Base-by-base conservation (phyloP, 2,797 vertebrate species). In the Clarias pachynema region DNA sequence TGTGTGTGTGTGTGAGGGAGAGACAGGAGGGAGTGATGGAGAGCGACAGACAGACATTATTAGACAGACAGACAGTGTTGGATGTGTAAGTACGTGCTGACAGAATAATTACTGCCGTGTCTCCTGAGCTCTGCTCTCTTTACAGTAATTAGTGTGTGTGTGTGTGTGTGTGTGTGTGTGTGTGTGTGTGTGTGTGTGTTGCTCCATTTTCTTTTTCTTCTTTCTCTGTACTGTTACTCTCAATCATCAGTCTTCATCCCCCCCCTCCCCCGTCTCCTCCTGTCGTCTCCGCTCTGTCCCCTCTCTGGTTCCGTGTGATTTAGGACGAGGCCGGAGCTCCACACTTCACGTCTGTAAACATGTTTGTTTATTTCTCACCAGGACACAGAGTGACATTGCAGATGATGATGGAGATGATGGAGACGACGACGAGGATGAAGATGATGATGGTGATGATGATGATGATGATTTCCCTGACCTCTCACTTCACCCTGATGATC, bases 401-500 rank as follows among this genome's bases (percentile, higher is more conserved):
- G 92, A 93, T 86, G 95, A 96, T 26, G 63, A 96, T 86, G 94
- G 95, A 5, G 95, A 95, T 65, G 96, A 96, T 86, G 95, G 96
- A 14, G 75, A 96, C 85, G 94, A 49, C 1, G 44, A 44, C 0
- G 40, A 44, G 7, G 40, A 92, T 79, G 95, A 87, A 29, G 93
- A 95, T 70, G 96, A 96, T 29, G 93, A 95, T 68, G 96, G 96
- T 16, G 84, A 96, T 84, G 95, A 95, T 86, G 95, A 95, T 62
- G 96, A 96, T 82, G 94, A 96, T 80, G 95, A 96, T 88, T 95
- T 94, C 49, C 91, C 92, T 83, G 96, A 98, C 15, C 91, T 98
- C 81, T 97, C 96, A 14, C 91, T 98, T 74, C 96, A 97, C 87
- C 92, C 95, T 81, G 95, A 96, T 83, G 84, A 93, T 83, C 91